Conservation (phyloP, 2,888 invertebrate species). For the Drosophila setosimentum region DNA sequence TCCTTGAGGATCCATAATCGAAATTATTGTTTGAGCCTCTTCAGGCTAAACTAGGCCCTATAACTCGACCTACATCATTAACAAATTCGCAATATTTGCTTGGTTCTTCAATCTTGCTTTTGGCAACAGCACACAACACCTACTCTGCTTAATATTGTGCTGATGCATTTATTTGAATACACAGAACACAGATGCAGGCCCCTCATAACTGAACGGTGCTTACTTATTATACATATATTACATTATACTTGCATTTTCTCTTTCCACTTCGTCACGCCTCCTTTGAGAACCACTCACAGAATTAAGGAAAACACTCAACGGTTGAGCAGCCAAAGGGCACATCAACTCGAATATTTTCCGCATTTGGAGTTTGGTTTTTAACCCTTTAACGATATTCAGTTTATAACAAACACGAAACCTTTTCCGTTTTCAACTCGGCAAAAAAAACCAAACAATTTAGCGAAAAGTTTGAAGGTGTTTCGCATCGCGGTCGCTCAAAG, state of each 20-base stretch:
- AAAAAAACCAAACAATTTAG: constrained; percentile 53
- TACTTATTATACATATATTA: neutral
- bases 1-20: constrained; percentile 52
- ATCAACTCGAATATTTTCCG: constrained; percentile 50
- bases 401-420: constrained; percentile 43
- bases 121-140: constrained; percentile 25
- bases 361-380: constrained; percentile 36
- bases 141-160: neutral
- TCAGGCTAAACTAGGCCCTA: constrained; percentile 23
- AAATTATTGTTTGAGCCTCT: constrained; percentile 63
- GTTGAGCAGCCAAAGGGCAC: constrained; percentile 50
- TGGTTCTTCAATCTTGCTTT: constrained; percentile 26
- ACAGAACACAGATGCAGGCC: constrained; percentile 12
- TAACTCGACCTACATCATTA: neutral
- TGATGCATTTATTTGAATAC: neutral
- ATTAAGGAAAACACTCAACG: constrained; percentile 43
- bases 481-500: constrained; percentile 56
- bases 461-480: constrained; percentile 59
- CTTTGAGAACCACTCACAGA: constrained; percentile 21
- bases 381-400: constrained; percentile 36
- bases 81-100: constrained; percentile 37
- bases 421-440: constrained; percentile 47
- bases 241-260: neutral
- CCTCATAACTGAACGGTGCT: neutral
- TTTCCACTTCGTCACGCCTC: constrained; percentile 1